phyloP scores from a whole-genome alignment of 2,888 invertebrate genomes.

The Lasioglossum zephyrum region DNA sequence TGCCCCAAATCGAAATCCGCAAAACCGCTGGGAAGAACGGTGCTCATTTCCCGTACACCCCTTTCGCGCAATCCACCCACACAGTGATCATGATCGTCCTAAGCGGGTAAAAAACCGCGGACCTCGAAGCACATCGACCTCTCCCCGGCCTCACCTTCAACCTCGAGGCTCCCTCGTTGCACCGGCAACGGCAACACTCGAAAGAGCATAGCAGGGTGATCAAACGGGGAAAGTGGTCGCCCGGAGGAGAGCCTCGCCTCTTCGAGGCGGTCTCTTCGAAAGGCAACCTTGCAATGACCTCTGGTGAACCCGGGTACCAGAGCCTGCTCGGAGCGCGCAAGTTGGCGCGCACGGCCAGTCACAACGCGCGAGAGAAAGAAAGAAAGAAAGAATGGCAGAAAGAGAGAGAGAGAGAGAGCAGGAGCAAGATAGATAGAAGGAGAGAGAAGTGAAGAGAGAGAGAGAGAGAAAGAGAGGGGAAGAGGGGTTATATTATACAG shows the following conservation, averaged over 20 bases:
- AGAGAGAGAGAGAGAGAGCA: background rate
- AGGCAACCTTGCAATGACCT: slow-evolving; percentile 83
- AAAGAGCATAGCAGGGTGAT: slow-evolving; percentile 64
- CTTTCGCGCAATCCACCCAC: background rate
- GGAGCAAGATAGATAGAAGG: background rate
- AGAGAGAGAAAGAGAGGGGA: background rate
- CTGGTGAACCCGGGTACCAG: slow-evolving; percentile 77
- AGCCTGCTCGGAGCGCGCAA: slow-evolving; percentile 36
- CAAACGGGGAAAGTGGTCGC: slow-evolving; percentile 73
- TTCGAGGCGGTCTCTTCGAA: slow-evolving; percentile 72
- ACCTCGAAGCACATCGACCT: slow-evolving; percentile 61
- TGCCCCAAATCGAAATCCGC: background rate
- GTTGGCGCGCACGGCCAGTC: slow-evolving; percentile 18
- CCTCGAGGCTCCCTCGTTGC: slow-evolving; percentile 52
- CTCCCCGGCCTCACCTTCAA: slow-evolving; percentile 51
- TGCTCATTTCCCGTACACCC: background rate
- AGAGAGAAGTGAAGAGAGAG: slow-evolving; percentile 18
- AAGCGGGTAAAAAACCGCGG: slow-evolving; percentile 21
- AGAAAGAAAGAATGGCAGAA: background rate
- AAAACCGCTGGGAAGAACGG: background rate
- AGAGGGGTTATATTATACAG: slow-evolving; percentile 55
- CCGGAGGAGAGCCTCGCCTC: slow-evolving; percentile 65
- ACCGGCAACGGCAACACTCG: slow-evolving; percentile 52
- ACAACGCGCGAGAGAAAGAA: slow-evolving; percentile 26
- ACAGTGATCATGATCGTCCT: background rate